These are phyloP conservation scores for Cepaea nemoralis DNA, from an alignment of 1,140 invertebrate genomes.

Conservation along the genomic window DNA sequence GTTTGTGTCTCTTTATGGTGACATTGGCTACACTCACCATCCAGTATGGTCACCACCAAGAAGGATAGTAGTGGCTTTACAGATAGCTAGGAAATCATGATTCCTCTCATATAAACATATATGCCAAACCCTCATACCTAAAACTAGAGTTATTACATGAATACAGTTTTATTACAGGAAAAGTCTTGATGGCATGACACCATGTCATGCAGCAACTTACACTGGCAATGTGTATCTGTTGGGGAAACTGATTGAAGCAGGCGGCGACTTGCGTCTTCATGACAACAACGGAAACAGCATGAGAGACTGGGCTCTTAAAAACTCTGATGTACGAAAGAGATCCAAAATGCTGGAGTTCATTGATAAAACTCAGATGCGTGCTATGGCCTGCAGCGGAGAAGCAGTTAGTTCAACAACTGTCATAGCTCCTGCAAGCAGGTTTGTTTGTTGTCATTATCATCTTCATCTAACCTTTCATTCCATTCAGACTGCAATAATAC, in stretches of 20 bases:
- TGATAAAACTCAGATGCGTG: constrained; percentile 49
- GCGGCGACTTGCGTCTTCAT: constrained; percentile 72
- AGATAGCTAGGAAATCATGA: too few relatives aligned
- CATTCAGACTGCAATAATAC: too few relatives aligned
- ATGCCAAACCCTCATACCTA: too few relatives aligned
- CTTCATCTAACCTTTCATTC: not conserved
- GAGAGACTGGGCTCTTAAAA: constrained; percentile 66
- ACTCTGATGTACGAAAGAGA: constrained; percentile 58
- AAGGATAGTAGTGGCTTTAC: too few relatives aligned
- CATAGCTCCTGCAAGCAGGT: not conserved
- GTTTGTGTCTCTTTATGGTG: too few relatives aligned
- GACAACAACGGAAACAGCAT: constrained; percentile 62
- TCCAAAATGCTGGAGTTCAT: constrained; percentile 60
- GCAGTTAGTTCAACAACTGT: not conserved
- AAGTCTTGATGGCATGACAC: constrained; percentile 66
- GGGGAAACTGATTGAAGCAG: constrained; percentile 66
- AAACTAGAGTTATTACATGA: too few relatives aligned
- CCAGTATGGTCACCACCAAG: too few relatives aligned
- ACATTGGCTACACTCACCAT: too few relatives aligned
- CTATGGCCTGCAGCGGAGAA: constrained; percentile 59
- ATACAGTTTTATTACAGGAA: constrained; percentile 53
- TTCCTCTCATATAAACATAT: too few relatives aligned
- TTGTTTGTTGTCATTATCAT: not conserved
- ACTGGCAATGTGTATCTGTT: constrained; percentile 67
- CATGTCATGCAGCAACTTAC: constrained; percentile 72